A percentile compares a stretch with the other conserved stretches of the same genome.
Conservation (phyloP, 2,113 vertebrate genomes). For the Protobothrops mucrosquamatus region DNA sequence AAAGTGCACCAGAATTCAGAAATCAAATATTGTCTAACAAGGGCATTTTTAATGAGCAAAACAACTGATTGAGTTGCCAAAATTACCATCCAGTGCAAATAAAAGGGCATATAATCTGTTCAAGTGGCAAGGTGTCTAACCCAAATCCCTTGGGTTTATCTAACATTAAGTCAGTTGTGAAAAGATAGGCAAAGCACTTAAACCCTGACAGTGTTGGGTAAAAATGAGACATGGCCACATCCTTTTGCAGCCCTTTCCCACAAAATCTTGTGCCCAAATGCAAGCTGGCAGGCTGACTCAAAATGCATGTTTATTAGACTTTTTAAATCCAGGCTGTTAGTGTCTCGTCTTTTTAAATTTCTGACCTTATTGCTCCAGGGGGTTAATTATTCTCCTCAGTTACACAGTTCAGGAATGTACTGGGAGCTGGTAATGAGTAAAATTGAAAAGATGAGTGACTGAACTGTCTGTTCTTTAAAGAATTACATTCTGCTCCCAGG, state of each 20-base stretch:
- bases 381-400: slow-evolving; percentile 25
- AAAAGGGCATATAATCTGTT: not conserved
- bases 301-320: not conserved
- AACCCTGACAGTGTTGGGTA: not conserved
- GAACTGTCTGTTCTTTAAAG: not conserved
- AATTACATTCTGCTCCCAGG: not conserved
- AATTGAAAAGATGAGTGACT: slow-evolving; percentile 1
- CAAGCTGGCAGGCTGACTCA: not conserved
- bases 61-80: not conserved
- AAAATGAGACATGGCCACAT: not conserved
- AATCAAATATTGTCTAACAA: not conserved
- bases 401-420: slow-evolving; percentile 19
- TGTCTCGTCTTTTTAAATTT: not conserved
- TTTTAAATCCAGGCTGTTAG: not conserved
- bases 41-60: not conserved
- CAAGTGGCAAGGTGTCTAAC: not conserved
- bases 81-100: not conserved
- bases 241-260: not conserved
- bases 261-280: not conserved
- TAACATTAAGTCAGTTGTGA: not conserved
- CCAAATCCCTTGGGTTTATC: not conserved
- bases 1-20: not conserved
- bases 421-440: slow-evolving; percentile 11
- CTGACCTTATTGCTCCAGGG: not conserved
- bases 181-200: not conserved